Evolutionary conservation across 1,140 invertebrate species (phyloP).

Genomic region (Cyclargus thomasi): DNA sequence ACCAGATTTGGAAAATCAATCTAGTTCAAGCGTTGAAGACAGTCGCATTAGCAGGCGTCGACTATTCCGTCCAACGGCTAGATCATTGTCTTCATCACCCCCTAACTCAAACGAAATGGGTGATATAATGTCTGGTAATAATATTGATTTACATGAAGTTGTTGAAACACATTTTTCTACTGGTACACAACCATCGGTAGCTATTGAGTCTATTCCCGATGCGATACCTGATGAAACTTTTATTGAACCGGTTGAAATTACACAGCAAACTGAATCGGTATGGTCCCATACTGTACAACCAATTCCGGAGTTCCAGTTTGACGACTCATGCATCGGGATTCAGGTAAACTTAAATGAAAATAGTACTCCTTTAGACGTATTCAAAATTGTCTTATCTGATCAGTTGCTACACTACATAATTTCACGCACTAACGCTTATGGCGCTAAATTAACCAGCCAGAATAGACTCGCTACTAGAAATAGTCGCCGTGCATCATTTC

Average conservation of each 20-base stretch:
- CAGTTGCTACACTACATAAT: conserved; percentile 13
- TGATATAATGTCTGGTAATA: no score
- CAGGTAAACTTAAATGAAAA: conserved; percentile 18
- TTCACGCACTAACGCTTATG: conserved; percentile 19
- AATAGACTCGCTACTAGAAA: conserved; percentile 20
- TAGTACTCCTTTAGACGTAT: conserved; percentile 19
- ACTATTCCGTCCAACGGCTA: no score
- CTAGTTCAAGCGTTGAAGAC: no score
- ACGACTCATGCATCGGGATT: conserved; percentile 14
- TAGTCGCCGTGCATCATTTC: background rate
- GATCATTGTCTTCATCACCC: no score
- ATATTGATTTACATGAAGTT: no score
- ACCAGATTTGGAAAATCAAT: background rate
- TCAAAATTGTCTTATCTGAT: conserved; percentile 14
- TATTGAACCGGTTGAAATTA: no score
- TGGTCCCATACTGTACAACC: conserved; percentile 16
- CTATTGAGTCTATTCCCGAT: no score
- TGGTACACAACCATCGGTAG: no score
- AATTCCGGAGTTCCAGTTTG: conserved; percentile 20
- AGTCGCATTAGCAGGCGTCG: no score
- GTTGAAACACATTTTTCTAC: no score
- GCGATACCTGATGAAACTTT: no score
- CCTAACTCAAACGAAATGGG: no score
- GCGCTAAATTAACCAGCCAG: conserved; percentile 13
- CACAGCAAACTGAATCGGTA: background rate